These are phyloP conservation scores for Chloromyia formosa DNA, from an alignment of 2,888 invertebrate species.

Conservation along the genomic window DNA sequence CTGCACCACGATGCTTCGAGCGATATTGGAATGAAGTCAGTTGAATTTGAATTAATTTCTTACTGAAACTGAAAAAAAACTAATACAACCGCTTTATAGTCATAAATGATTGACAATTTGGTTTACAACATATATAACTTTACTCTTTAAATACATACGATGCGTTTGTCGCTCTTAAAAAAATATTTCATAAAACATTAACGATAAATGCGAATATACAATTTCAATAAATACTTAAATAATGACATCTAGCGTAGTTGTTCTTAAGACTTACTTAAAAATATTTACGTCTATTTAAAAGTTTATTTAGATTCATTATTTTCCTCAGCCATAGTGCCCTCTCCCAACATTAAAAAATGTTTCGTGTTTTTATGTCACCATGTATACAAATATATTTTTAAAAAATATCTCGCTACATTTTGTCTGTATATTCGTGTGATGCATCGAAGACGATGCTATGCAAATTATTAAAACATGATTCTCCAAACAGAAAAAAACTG, in stretches of 20 bases:
- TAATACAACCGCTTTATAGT: no score
- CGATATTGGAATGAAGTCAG: no score
- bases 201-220: not conserved
- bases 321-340: not conserved
- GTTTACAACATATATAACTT: no score
- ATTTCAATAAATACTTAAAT: constrained; percentile 27
- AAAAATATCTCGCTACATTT: not conserved
- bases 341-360: not conserved
- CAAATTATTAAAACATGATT: no score
- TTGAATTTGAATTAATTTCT: no score
- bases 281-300: not conserved
- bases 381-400: not conserved
- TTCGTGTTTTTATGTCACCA: not conserved
- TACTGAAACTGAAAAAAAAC: no score
- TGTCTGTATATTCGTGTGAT: not conserved
- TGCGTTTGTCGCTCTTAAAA: no score
- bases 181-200: not conserved
- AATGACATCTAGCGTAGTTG: not conserved
- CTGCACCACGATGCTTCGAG: no score
- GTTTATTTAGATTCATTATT: not conserved
- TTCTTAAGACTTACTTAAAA: not conserved
- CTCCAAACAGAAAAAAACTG: no score
- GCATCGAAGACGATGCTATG: not conserved
- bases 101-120: no score
- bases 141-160: no score